These are phyloP conservation scores for Nemotelus nigrinus DNA, from an alignment of 2,888 invertebrate genomes.

Conservation along the genomic window DNA sequence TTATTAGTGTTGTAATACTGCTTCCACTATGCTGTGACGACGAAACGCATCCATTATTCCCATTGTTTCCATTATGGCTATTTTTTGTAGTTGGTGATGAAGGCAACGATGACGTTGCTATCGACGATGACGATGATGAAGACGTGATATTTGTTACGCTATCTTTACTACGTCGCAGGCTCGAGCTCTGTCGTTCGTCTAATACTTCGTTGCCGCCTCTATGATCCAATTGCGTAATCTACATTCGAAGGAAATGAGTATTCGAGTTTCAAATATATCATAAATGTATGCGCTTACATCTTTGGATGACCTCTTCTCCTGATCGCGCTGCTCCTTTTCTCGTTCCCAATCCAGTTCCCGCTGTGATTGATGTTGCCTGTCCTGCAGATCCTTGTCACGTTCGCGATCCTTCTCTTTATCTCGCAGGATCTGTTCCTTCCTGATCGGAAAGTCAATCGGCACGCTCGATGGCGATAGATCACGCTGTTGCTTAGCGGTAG, in stretches of 20 bases:
- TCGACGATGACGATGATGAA: slow-evolving; percentile 43
- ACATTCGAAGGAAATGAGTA: slow-evolving; percentile 51
- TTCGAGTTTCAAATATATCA: background rate
- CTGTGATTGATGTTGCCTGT: slow-evolving; percentile 52
- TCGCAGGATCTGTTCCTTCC: slow-evolving; percentile 57
- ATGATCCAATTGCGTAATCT: slow-evolving; percentile 68
- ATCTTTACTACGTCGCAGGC: slow-evolving; percentile 50
- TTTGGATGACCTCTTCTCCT: slow-evolving; percentile 55
- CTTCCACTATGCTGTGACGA: slow-evolving; percentile 47
- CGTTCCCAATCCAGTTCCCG: slow-evolving; percentile 54
- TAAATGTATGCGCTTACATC: slow-evolving; percentile 48
- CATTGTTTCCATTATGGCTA: slow-evolving; percentile 47
- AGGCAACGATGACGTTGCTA: slow-evolving; percentile 32
- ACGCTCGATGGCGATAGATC: slow-evolving; percentile 59
- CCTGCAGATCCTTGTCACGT: slow-evolving; percentile 61
- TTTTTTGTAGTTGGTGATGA: slow-evolving; percentile 46
- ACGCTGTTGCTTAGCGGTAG: slow-evolving; percentile 59
- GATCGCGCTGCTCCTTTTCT: slow-evolving; percentile 60
- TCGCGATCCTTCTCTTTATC: slow-evolving; percentile 65
- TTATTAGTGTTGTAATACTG: slow-evolving; percentile 49
- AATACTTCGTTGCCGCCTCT: slow-evolving; percentile 61
- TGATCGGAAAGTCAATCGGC: slow-evolving; percentile 51
- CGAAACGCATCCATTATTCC: slow-evolving; percentile 43
- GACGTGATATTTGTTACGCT: slow-evolving; percentile 43
- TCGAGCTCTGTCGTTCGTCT: slow-evolving; percentile 50